A percentile compares a stretch with the other conserved stretches of the same genome.
phyloP scores from a whole-genome alignment of 2,888 invertebrate species.

The Callimorpha dominula region DNA sequence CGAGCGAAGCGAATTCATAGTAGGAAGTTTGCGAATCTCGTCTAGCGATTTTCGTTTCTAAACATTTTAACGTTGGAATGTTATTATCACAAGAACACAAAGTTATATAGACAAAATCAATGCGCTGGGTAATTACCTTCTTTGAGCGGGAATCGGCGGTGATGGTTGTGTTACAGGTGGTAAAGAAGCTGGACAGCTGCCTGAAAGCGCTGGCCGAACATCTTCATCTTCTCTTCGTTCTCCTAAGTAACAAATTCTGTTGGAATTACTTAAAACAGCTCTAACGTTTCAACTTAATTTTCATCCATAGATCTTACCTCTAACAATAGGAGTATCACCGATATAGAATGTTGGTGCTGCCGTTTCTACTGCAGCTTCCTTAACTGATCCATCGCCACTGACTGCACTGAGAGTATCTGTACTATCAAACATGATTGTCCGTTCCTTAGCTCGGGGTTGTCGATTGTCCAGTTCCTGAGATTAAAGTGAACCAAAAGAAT shows the following conservation, averaged over 20 bases:
- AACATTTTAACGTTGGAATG: too few relatives aligned
- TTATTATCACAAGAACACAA: not conserved
- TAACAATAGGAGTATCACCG: slow-evolving; percentile 82
- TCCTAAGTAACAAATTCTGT: slow-evolving; percentile 55
- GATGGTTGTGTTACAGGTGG: slow-evolving; percentile 76
- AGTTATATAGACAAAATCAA: not conserved
- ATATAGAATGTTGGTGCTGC: slow-evolving; percentile 83
- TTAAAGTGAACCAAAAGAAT: not conserved
- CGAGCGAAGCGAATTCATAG: not conserved
- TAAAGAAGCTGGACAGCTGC: slow-evolving; percentile 81
- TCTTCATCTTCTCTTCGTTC: slow-evolving; percentile 75
- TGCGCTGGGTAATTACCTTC: slow-evolving; percentile 69
- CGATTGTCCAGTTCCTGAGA: slow-evolving; percentile 77
- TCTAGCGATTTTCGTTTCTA: not conserved
- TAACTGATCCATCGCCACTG: slow-evolving; percentile 78
- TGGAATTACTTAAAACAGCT: not conserved
- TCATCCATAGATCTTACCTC: slow-evolving; percentile 62
- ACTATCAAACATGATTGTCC: slow-evolving; percentile 84
- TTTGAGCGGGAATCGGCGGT: slow-evolving; percentile 82
- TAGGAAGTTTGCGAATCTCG: not conserved
- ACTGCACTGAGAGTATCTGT: slow-evolving; percentile 83
- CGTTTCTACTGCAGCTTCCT: slow-evolving; percentile 75
- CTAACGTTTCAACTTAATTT: not conserved
- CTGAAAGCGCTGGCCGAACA: slow-evolving; percentile 67
- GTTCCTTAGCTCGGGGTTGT: slow-evolving; percentile 77